Percentiles rank a stretch among this genome's conserved stretches.
Conservation (phyloP, 1,140 invertebrate species). For the Achatina immaculata region DNA sequence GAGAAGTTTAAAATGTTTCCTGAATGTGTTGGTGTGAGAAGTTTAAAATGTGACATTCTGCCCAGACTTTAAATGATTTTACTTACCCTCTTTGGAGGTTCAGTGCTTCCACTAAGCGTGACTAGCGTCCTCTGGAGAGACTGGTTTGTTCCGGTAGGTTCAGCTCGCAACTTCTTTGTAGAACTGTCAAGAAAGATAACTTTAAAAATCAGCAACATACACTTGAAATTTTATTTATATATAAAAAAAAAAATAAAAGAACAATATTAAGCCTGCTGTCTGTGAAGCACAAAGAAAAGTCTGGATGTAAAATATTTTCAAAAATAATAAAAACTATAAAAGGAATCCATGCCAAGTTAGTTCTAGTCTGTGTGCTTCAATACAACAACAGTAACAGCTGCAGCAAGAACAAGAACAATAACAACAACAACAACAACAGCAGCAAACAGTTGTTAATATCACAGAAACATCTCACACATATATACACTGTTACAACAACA, state of each 20-base stretch:
- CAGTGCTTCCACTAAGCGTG: slow-evolving; percentile 44
- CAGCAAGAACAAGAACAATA: too few relatives aligned
- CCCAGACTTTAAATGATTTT: too few relatives aligned
- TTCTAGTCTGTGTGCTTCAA: too few relatives aligned
- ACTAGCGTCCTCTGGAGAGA: slow-evolving; percentile 50
- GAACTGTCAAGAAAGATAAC: slow-evolving; percentile 15
- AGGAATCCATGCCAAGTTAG: too few relatives aligned
- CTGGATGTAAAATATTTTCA: not conserved
- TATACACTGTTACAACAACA: too few relatives aligned
- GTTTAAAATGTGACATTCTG: too few relatives aligned
- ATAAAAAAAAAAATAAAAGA: slow-evolving; percentile 18
- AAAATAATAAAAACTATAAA: not conserved
- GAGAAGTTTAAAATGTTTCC: too few relatives aligned
- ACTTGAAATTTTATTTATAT: not conserved
- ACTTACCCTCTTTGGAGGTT: slow-evolving; percentile 23
- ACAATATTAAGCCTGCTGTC: not conserved
- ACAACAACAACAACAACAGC: too few relatives aligned
- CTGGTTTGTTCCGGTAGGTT: slow-evolving; percentile 28
- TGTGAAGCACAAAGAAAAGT: not conserved
- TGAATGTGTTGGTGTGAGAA: too few relatives aligned
- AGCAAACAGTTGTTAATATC: too few relatives aligned
- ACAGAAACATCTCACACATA: too few relatives aligned
- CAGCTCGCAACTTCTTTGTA: slow-evolving; percentile 17
- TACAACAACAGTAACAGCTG: too few relatives aligned
- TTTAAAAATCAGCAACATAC: not conserved